Base-by-base conservation (phyloP, 2,113 vertebrate genomes). In the Bucco capensis region DNA sequence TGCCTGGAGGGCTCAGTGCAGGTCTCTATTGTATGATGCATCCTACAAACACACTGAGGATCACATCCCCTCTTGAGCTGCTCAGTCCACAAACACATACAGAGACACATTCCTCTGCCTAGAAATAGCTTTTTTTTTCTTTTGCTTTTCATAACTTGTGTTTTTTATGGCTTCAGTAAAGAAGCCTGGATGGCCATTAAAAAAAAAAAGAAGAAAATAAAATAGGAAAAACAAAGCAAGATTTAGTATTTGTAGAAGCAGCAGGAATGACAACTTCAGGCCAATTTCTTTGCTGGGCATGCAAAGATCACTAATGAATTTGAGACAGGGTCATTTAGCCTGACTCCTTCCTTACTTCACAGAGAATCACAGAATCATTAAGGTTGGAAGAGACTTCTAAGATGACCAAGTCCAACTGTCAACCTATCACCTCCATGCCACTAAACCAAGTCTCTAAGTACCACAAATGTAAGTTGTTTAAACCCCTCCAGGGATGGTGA, bases 141-240 rank as follows among this genome's bases (percentile, higher is more conserved):
- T 89, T 82, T 79, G 40, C 58, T 89, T 92, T 89, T 87, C 85
- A 91, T 92, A 94, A 94, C 79, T 58, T 77, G 62, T 33, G 47
- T 58, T 91, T 94, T 96, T 96, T 93, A 96, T 31, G 2, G 64
- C 92, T 94, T 93, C 88, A 90, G 73, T 95, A 95, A 88, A 95
- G 83, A 84, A 91, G 76, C 22, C 65, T 83, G 61, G 80, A 92
- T 88, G 46, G 88, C 73, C 90, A 86, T 95, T 95, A 78, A 91
- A 83, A 92, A 91, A 56, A 57, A 80, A 72, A 69, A 65, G 74
- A 94, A 88, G 47, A 76, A 75, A 92, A 85, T 46, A 67, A 94
- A 91, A 91, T 73, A 93, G 67, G 74, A 87, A 91, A 96, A 92
- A 79, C 91, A 93, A 92, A 93, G 46, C 58, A 89, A 95, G 86